Evolutionary conservation across 2,113 vertebrate species (phyloP).

Genomic region (Takifugu flavidus): DNA sequence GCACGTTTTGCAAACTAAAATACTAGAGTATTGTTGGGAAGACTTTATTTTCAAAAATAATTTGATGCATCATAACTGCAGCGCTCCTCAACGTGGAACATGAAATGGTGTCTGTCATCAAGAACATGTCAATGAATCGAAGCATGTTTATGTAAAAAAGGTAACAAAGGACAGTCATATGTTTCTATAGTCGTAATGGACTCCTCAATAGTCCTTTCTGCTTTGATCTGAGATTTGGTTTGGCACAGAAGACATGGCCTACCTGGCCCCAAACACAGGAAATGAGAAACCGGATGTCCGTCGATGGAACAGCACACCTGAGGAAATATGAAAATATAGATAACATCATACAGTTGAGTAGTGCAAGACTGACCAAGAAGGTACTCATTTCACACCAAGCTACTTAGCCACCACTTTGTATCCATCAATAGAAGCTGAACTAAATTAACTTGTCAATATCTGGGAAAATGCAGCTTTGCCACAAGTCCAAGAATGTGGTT

Average conservation of each 20-base stretch:
- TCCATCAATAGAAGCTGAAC: not conserved
- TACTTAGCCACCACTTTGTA: not conserved
- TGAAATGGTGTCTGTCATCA: no score
- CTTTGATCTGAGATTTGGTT: not conserved
- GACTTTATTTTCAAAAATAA: no score
- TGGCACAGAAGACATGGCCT: constrained; percentile 4
- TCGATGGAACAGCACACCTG: constrained; percentile 27
- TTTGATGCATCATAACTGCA: no score
- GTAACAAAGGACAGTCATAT: no score
- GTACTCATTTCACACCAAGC: no score
- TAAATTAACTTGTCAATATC: constrained; percentile 40
- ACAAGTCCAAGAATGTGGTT: constrained; percentile 32
- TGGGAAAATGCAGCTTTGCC: constrained; percentile 53
- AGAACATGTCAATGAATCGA: no score
- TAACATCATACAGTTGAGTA: constrained; percentile 3
- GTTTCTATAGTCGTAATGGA: no score
- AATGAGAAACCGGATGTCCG: constrained; percentile 27
- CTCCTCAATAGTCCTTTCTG: no score
- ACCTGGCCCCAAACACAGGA: constrained; percentile 50
- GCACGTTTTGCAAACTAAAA: no score
- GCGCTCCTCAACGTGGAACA: no score
- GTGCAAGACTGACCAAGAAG: not conserved
- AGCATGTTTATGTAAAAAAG: no score
- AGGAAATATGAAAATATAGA: not conserved
- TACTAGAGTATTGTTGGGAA: no score